phyloP scores from a whole-genome alignment of 2,113 vertebrate genomes.

The Paralichthys olivaceus region DNA sequence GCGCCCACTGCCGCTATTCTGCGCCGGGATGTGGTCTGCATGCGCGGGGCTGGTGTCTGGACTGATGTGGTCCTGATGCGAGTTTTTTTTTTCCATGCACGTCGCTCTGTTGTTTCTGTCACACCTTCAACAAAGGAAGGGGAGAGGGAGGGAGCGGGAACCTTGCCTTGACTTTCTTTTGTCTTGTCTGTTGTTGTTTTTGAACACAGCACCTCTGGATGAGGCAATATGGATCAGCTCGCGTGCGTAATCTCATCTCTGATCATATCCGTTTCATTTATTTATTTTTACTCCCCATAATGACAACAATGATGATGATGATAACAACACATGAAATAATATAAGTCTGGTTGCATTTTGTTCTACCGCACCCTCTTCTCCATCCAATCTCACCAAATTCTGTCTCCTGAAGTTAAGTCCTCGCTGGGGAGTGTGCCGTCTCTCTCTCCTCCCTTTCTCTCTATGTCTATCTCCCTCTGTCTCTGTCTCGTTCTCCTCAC shows the following conservation, averaged over 20 bases:
- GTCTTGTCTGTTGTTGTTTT: conserved; percentile 36
- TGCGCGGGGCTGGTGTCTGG: conserved; percentile 47
- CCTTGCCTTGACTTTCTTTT: conserved; percentile 60
- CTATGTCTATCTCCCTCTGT: conserved; percentile 3
- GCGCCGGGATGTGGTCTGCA: conserved; percentile 32
- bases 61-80: conserved; percentile 82
- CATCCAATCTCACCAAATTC: conserved; percentile 61
- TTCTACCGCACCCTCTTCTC: conserved; percentile 38
- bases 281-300: neutral
- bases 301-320: neutral
- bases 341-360: conserved; percentile 39
- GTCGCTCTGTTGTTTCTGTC: conserved; percentile 74
- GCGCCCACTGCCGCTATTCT: conserved; percentile 40
- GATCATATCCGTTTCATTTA: neutral
- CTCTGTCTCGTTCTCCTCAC: conserved; percentile 27
- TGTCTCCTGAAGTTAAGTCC: conserved; percentile 68
- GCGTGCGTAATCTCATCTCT: neutral
- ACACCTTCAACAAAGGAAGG: conserved; percentile 50
- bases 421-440: conserved; percentile 34
- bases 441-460: conserved; percentile 19
- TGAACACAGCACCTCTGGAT: conserved; percentile 7
- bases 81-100: conserved; percentile 67
- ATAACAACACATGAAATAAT: neutral
- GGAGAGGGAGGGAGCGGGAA: conserved; percentile 39
- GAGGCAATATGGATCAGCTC: neutral